phyloP scores from a whole-genome alignment of 1,140 invertebrate genomes.

The Brachionus rotundiformis region DNA sequence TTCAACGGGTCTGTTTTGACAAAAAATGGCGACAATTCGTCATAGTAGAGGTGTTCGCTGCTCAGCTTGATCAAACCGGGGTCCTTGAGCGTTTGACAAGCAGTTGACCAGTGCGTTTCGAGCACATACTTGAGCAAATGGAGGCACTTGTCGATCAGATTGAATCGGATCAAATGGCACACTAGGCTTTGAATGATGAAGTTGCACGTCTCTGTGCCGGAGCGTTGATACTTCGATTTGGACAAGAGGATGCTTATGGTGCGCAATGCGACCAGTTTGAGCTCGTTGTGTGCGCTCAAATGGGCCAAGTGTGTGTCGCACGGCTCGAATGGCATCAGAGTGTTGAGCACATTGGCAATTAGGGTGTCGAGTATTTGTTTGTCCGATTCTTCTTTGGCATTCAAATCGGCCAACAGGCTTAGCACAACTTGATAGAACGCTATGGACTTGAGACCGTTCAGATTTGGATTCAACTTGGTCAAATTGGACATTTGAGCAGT shows the following conservation, averaged over 20 bases:
- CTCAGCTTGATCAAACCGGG: not conserved
- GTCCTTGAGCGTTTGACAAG: not conserved
- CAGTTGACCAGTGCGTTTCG: not conserved
- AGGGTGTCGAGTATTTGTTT: not conserved
- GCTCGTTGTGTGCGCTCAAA: not conserved
- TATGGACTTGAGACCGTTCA: conserved; percentile 50
- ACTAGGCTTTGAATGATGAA: conserved; percentile 42
- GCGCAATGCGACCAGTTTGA: not conserved
- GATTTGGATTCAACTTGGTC: not conserved
- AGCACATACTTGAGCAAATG: not conserved
- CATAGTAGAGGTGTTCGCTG: not conserved
- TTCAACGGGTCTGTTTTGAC: conserved; percentile 35
- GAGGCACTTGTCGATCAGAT: conserved; percentile 33
- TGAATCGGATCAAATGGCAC: not conserved
- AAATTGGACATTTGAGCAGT: not conserved
- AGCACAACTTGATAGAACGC: conserved; percentile 49
- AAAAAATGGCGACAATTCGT: conserved; percentile 32
- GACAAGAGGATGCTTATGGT: conserved; percentile 63
- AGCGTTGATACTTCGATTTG: conserved; percentile 44
- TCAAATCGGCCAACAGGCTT: not conserved
- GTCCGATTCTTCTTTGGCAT: conserved; percentile 29
- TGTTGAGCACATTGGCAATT: not conserved
- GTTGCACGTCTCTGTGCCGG: conserved; percentile 28
- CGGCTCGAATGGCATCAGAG: not conserved
- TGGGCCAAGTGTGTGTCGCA: not conserved